phyloP scores from a whole-genome alignment of 2,797 vertebrate genomes.

The Carapus acus region DNA sequence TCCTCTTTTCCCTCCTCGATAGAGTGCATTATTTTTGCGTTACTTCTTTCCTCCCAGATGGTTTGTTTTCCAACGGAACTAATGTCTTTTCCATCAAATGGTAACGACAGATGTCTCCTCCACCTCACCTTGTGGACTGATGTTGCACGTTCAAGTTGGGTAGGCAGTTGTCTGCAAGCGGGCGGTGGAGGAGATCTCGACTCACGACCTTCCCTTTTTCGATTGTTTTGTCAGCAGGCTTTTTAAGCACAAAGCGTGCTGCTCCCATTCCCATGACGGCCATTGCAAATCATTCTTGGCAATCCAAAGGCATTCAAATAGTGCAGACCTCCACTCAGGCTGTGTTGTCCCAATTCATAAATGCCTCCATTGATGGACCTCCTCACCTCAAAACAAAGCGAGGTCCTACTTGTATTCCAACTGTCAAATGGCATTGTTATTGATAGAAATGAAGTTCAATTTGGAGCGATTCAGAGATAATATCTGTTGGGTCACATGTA shows the following conservation, averaged over 20 bases:
- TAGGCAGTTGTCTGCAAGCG: constrained; percentile 34
- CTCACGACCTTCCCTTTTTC: constrained; percentile 26
- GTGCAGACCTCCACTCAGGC: no score
- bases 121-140: constrained; percentile 51
- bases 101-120: constrained; percentile 58
- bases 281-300: no score
- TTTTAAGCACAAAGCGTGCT: not conserved
- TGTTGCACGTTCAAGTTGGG: constrained; percentile 57
- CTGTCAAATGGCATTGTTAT: no score
- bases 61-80: constrained; percentile 66
- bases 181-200: constrained; percentile 39
- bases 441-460: no score
- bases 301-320: no score
- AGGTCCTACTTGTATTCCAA: no score
- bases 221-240: not conserved
- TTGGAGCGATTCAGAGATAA: no score
- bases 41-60: constrained; percentile 61
- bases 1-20: constrained; percentile 74
- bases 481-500: no score
- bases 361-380: no score
- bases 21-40: constrained; percentile 60
- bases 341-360: no score
- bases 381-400: no score
- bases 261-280: no score
- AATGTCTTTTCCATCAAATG: constrained; percentile 65